These are phyloP conservation scores for Yponomeuta cagnagella DNA, from an alignment of 2,888 invertebrate genomes.

Conservation along the genomic window DNA sequence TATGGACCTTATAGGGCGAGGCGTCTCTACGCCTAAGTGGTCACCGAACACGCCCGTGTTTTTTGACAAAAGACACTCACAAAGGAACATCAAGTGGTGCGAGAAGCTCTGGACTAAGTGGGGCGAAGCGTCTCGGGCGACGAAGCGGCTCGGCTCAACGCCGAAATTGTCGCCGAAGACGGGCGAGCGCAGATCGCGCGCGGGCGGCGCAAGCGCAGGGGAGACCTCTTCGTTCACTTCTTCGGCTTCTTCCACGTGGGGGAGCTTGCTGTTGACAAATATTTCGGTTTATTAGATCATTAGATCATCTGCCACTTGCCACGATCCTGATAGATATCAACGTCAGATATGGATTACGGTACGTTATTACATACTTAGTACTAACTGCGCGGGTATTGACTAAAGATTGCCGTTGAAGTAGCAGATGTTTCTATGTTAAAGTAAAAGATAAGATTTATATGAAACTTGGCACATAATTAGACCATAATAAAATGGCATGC, in stretches of 20 bases:
- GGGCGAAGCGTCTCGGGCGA: constrained; percentile 22
- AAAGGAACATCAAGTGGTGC: constrained; percentile 62
- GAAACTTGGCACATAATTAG: too few relatives aligned
- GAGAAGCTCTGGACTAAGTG: constrained; percentile 50
- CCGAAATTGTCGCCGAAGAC: constrained; percentile 61
- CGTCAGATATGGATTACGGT: too few relatives aligned
- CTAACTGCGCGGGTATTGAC: too few relatives aligned
- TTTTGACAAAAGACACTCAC: constrained; percentile 40
- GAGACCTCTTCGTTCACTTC: constrained; percentile 52
- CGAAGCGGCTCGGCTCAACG: constrained; percentile 25
- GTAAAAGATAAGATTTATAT: too few relatives aligned
- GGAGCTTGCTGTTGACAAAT: constrained; percentile 44
- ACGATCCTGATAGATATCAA: too few relatives aligned
- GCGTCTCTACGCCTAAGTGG: constrained; percentile 21
- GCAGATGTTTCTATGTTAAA: too few relatives aligned
- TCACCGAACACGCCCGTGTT: constrained; percentile 30
- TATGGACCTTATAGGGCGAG: constrained; percentile 36
- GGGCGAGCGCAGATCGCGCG: constrained; percentile 35
- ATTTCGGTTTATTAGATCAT: background rate
- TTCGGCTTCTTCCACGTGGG: constrained; percentile 51
- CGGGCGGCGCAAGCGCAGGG: constrained; percentile 22
- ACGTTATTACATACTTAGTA: too few relatives aligned
- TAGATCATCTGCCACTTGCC: too few relatives aligned
- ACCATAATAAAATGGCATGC: too few relatives aligned
- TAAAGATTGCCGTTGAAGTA: too few relatives aligned